Base-by-base conservation (phyloP, 2,888 invertebrate species). In the Aleiodes testaceus region DNA sequence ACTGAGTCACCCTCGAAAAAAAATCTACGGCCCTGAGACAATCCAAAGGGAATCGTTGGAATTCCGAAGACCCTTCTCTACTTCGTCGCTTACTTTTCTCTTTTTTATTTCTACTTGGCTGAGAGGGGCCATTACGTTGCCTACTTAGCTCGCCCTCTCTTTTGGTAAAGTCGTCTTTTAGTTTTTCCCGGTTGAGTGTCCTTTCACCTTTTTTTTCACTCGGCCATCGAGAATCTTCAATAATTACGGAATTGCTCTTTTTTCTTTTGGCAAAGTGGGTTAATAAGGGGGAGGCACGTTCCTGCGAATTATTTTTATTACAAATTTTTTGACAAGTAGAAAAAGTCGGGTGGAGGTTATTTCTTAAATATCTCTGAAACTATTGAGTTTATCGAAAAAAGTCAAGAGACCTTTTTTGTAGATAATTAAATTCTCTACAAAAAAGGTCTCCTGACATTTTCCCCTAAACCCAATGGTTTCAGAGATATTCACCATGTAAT, bases 21-120 rank as follows among this genome's bases (percentile, higher is more conserved):
- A 82, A 79, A 84, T 82, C 82, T 82, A 83, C 82, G 81, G 75
- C 77, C 75, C 77, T 77, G 81, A 82, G 81, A 85, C 84, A 82
- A 84, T 85, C 79, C 78, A 77, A 78, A 78, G 83, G 80, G 81
- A 82, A 85, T 84, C 81, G 79, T 79, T 82, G 79, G 78, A 85
- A 85, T 84, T 85, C 84, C 82, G 79, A 76, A 75, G 79, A 75
- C 75, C 78, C 73, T 73, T 78, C 75, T 77, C 75, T 77, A 63
- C 63, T 61, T 68, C 49, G 16, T 61, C 72, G 53, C 53, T 64
- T 59, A 55, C 42, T 69, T 70, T 65, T 45, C 5, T 45, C 11
- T 68, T 53, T 59, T 72, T 68, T 69, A 63, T 26, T 59, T 72
- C 70, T 59, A 69, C 69, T 69, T 70, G 65, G 70, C 67, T 73